Evolutionary conservation across 2,113 vertebrate species (phyloP), one percentile per base, ranked within the genome.

Genomic region (Channa argus): DNA sequence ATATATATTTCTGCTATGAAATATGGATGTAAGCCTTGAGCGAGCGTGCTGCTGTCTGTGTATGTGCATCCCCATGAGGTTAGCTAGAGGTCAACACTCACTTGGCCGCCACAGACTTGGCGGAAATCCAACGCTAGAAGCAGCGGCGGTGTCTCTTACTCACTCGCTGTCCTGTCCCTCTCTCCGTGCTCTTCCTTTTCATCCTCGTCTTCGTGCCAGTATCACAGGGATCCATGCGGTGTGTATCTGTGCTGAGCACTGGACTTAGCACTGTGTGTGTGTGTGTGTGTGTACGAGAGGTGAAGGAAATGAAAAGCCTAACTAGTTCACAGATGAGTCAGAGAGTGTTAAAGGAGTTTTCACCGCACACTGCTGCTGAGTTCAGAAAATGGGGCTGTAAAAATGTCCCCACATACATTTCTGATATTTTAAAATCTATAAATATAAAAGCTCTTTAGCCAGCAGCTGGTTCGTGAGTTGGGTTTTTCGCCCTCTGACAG

Each of bases 1-100:
- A 73, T 86, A 91, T 91, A 73, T 86, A 91, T 92, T 90, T 89
- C 89, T 88, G 85, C 84, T 82, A 83, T 92, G 91, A 92, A 91
- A 90, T 92, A 91, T 93, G 86, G 89, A 92, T 87, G 86, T 8
- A 62, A 66, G 88, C 71, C 60, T 74, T 52, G 86, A 63, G 87
- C 76, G 71, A 74, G 84, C 15, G 41, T n/a, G 41, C 9, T 46
- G 72, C 67, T 33, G 72, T 11, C 72, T 46, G 64, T 59, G 77
- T 38, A 41, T 61, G 74, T 62, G 78, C 69, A 55, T 75, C 62
- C 33, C 15, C 8, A 34, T 47, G 74, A 91, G 93, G 92, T 93
- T 83, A 93, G 77, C 62, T 50, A 67, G 85, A 93, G 93, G 93
- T 94, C 92, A 93, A 49, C 5, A 53, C 83, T 90, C 83, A 83